Evolutionary conservation across 1,140 invertebrate species (phyloP).

Genomic region (Scaptomyza hsui): DNA sequence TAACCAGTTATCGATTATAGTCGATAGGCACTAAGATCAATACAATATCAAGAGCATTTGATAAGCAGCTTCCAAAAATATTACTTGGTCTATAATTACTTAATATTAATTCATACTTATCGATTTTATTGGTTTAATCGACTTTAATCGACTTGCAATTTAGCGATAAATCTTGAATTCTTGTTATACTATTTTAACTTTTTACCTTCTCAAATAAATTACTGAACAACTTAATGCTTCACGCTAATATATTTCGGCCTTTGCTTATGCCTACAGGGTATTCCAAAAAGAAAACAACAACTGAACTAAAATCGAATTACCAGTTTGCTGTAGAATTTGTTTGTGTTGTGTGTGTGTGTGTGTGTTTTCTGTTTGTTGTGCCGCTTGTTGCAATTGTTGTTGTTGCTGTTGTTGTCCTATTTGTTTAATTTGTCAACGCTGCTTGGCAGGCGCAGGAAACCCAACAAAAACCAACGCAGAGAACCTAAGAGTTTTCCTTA

Average conservation of each 20-base stretch:
- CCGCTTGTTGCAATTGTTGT: not conserved
- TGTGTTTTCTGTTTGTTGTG: slow-evolving; percentile 23
- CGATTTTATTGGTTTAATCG: no score
- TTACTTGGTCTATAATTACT: no score
- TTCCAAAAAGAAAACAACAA: not conserved
- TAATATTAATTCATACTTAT: no score
- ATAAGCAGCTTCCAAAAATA: no score
- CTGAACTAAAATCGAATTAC: slow-evolving; percentile 69
- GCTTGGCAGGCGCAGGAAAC: slow-evolving; percentile 2
- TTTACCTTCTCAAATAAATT: no score
- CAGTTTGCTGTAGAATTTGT: slow-evolving; percentile 39
- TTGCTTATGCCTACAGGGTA: slow-evolving; percentile 8
- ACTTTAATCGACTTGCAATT: no score
- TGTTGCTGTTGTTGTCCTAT: slow-evolving; percentile 65
- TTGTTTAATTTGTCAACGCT: slow-evolving; percentile 75
- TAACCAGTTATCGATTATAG: no score
- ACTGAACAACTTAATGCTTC: not conserved
- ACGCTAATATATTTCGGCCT: no score
- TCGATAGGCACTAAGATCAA: no score
- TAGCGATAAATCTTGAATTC: no score
- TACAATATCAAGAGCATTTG: no score
- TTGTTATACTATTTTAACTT: no score
- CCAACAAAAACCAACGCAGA: slow-evolving; percentile 20
- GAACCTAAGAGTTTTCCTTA: slow-evolving; percentile 9
- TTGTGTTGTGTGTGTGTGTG: slow-evolving; percentile 11